Base-by-base conservation (phyloP, 2,113 vertebrate genomes). In the Lepidothrix coronata region DNA sequence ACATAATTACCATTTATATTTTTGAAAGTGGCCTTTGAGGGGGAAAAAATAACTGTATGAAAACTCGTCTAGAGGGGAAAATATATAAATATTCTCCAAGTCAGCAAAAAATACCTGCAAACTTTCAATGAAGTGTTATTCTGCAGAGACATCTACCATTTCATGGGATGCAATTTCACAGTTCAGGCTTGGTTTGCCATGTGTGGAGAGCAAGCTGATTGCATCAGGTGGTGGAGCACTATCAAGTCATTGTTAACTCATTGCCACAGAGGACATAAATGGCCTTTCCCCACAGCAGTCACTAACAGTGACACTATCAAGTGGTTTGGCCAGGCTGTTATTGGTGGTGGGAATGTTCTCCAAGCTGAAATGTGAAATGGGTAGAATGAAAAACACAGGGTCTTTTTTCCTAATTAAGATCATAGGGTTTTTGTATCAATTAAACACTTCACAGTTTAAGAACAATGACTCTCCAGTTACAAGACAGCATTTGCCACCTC, bases 91-190 rank as follows among this genome's bases (percentile, higher is more conserved):
- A 92, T 61, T 79, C 72, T 82, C 12, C 31, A 91, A 89, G 76
- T 96, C 94, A 93, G 94, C 84, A 96, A 93, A 93, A 97, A 93
- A 76, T 67, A 62, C 83, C 83, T 85, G 72, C 39, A 87, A 86
- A 84, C 52, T 91, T 87, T 95, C 75, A 86, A 59, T 67, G 88
- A 97, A 96, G 62, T 93, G 68, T 77, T 94, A 73, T 94, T 96
- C 81, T 94, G n/a, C 44, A 92, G 61, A 84, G 71, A 96, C 67
- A 91, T 28, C 52, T 63, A 80, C 75, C 84, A 61, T 61, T 94
- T 96, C 95, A 90, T 85, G 70, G 85, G 89, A 90, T 63, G 30
- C 44, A 88, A 78, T 82, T 97, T 97, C 88, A 80, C 63, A 96
- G 77, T 94, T 96, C 88, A 92, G 65, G 86, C 77, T 96, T 85